Base-by-base conservation (phyloP, 2,113 vertebrate species). In the Antechinus stuartii region DNA sequence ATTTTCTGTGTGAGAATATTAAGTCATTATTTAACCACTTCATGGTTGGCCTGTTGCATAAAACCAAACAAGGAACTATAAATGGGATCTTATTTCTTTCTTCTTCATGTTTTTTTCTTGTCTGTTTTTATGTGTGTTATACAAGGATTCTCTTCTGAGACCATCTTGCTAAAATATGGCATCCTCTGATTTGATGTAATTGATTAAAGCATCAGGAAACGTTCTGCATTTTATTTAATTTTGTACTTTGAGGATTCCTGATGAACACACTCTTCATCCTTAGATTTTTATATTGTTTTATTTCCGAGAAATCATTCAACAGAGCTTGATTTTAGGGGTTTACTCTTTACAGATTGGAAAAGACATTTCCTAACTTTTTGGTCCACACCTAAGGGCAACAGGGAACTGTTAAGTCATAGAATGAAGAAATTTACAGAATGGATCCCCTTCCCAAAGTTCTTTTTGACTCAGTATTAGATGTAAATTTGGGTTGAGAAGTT, bases 301-400 rank as follows among this genome's bases (percentile, higher is more conserved):
- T 95, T 84, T n/a, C 61, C 54, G 93, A 92, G 42, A 94, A 91
- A 90, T 90, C 92, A 53, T 95, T 95, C 27, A 95, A 1, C 91
- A 27, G 90, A 54, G 46, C 92, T n/a, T 97, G 42, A 84, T 24
- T 96, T 93, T 93, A 90, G 91, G 22, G 6, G 68, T 92, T 49
- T 91, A 25, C 47, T 91, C 91, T 92, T 93, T 97, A 7, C 19
- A 89, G 53, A 54, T 54, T 46, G 68, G 19, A 93, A 55, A 95
- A 95, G 96, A 95, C 94, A 93, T 91, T 94, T 94, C 19, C 68
- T 92, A 91, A 57, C 89, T 55, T 96, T 92, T 90, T 94, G 11
- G 26, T 19, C 89, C 54, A 76, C 92, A 93, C 8, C 6, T 92
- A 90, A 95, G 47, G 7, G 26, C 92, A 23, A 89, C 92, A 91